Evolutionary conservation across 2,888 invertebrate genomes (phyloP).

Genomic region (Mantis religiosa): DNA sequence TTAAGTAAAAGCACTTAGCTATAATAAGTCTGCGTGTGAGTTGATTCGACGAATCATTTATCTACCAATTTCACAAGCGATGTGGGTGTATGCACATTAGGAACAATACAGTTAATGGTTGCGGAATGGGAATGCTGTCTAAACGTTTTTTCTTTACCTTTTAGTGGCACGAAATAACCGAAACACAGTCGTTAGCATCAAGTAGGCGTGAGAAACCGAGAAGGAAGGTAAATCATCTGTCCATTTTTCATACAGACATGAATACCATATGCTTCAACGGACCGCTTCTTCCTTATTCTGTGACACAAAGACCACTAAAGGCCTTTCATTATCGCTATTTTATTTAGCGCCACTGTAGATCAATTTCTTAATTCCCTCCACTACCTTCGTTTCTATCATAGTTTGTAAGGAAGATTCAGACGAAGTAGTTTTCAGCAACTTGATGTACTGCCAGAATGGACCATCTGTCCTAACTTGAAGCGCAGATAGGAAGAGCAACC

Average conservation of each 20-base stretch:
- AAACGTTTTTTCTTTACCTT: not conserved
- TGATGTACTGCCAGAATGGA: no score
- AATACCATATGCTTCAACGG: not conserved
- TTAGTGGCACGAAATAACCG: not conserved
- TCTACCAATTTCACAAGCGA: not conserved
- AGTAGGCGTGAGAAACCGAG: not conserved
- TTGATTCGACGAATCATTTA: not conserved
- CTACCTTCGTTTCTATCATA: no score
- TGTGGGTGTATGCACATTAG: not conserved
- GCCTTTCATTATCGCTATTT: no score
- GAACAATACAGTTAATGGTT: not conserved
- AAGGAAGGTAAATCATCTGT: not conserved
- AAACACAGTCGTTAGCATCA: not conserved
- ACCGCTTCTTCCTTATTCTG: not conserved
- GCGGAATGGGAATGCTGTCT: not conserved
- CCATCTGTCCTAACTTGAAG: no score
- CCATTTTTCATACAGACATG: not conserved
- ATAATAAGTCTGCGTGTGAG: not conserved
- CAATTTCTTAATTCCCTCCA: no score
- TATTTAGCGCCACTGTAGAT: no score
- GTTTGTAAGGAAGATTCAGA: no score
- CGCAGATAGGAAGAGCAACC: no score
- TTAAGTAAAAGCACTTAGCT: not conserved
- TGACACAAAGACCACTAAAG: not conserved
- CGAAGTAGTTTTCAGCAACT: no score